Percentiles rank a stretch among this genome's conserved stretches.
phyloP scores from a whole-genome alignment of 2,113 vertebrate species.

The Delphinus delphis region DNA sequence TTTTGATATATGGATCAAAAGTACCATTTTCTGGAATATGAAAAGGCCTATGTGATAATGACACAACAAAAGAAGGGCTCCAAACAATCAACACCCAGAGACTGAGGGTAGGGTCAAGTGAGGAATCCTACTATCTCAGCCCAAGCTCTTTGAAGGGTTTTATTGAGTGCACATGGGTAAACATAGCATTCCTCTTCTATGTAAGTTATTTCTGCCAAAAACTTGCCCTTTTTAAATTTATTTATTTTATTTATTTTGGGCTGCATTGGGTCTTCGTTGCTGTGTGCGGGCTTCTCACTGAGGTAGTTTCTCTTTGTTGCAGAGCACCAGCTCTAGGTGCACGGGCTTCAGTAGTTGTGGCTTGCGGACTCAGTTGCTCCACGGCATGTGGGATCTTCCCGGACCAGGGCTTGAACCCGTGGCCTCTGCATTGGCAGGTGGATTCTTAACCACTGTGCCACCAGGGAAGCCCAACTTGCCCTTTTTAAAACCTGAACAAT shows the following conservation, averaged over 20 bases:
- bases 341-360: no score
- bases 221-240: slow-evolving; percentile 66
- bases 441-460: no score
- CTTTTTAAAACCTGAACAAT: slow-evolving; percentile 71
- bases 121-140: slow-evolving; percentile 15
- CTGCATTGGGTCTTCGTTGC: no score
- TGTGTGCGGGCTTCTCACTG: no score
- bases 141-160: not conserved
- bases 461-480: slow-evolving; percentile 13
- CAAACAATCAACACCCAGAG: not conserved
- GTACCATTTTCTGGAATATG: not conserved
- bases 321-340: no score
- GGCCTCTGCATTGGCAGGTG: no score
- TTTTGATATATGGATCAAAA: slow-evolving; percentile 39
- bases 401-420: no score
- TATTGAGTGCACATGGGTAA: slow-evolving; percentile 70
- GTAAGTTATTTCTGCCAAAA: slow-evolving; percentile 58
- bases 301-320: no score
- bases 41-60: not conserved
- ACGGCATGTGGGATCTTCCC: no score
- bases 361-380: no score
- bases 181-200: slow-evolving; percentile 28
- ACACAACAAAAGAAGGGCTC: not conserved
- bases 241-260: no score
- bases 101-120: not conserved